Conservation (phyloP, 2,888 invertebrate species). For the Phytoseiulus persimilis region DNA sequence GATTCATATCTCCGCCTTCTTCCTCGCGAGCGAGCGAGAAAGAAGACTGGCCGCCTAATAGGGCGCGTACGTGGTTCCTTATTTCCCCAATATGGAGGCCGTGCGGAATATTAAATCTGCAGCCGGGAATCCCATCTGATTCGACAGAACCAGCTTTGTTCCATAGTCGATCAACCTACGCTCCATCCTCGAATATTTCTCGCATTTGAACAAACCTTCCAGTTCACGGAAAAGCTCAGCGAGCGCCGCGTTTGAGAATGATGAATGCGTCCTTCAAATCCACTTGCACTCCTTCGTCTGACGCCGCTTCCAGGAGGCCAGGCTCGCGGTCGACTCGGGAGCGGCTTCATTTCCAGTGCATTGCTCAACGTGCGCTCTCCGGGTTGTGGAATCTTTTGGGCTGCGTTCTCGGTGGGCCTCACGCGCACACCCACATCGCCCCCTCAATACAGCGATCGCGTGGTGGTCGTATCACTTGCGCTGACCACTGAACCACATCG, state of each 20-base stretch:
- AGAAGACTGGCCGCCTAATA: neutral
- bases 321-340: neutral
- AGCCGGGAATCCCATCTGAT: neutral
- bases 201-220: neutral
- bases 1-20: no score
- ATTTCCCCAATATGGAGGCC: neutral
- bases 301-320: neutral
- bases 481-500: no score
- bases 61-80: neutral
- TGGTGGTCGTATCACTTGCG: no score
- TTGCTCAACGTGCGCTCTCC: neutral
- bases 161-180: neutral
- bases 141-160: neutral
- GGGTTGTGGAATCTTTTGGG: no score
- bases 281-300: neutral
- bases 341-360: neutral
- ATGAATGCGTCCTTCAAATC: neutral
- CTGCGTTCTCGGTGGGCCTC: no score
- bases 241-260: neutral
- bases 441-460: no score
- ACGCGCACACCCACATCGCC: no score
- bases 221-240: neutral
- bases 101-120: neutral
- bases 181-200: neutral
- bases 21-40: no score